These are phyloP conservation scores for Heptranchias perlo DNA, from an alignment of 2,113 vertebrate genomes.

Conservation along the genomic window DNA sequence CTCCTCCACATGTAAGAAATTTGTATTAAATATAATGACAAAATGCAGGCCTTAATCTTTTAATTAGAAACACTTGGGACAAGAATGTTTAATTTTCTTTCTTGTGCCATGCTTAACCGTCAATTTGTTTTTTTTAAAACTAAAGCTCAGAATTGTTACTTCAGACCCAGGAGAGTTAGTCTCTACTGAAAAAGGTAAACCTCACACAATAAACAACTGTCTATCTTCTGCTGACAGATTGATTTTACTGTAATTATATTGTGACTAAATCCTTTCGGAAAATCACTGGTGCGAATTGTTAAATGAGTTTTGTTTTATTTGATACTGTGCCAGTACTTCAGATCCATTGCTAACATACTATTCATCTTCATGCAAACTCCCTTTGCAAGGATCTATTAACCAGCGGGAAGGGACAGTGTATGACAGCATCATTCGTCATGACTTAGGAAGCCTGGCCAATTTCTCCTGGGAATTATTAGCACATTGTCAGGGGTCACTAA, in stretches of 20 bases:
- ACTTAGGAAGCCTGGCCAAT: constrained; percentile 53
- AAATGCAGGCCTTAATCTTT: constrained; percentile 30
- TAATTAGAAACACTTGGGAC: constrained; percentile 31
- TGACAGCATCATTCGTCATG: constrained; percentile 65
- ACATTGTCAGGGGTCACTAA: constrained; percentile 50
- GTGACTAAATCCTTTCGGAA: constrained; percentile 52
- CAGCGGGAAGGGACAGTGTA: constrained; percentile 55
- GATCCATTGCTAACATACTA: constrained; percentile 46
- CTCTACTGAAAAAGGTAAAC: constrained; percentile 36
- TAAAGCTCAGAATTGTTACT: neutral
- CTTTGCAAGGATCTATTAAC: constrained; percentile 54
- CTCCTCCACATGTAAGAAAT: neutral
- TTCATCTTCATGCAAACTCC: constrained; percentile 60
- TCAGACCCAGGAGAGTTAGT: neutral
- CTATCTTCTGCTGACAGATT: constrained; percentile 52
- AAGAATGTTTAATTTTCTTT: constrained; percentile 19
- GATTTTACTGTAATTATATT: constrained; percentile 56
- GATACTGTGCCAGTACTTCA: constrained; percentile 55
- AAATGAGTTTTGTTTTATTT: constrained; percentile 53
- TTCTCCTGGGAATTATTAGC: constrained; percentile 59
- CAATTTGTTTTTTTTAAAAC: neutral
- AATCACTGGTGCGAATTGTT: constrained; percentile 49
- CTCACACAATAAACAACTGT: constrained; percentile 42
- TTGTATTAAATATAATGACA: constrained; percentile 13
- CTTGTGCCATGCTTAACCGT: neutral